Percentiles rank a stretch among this genome's conserved stretches.
These are phyloP conservation scores for Drosophila kambysellisi DNA, from an alignment of 2,888 invertebrate species.

Conservation along the genomic window DNA sequence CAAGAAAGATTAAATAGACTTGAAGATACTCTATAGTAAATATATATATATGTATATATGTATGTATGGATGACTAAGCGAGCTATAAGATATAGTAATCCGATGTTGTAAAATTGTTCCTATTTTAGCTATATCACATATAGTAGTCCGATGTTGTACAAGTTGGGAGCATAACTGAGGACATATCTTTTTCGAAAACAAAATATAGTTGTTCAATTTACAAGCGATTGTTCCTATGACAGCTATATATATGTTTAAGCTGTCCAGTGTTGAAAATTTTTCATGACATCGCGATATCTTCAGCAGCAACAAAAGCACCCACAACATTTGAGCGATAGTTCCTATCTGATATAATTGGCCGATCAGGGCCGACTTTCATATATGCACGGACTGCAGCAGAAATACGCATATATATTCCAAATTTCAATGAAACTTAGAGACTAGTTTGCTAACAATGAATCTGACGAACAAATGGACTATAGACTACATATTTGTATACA, in stretches of 20 bases:
- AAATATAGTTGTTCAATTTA: background rate
- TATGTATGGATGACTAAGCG: background rate
- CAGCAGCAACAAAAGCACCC: background rate
- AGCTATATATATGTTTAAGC: background rate
- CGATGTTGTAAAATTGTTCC: slow-evolving; percentile 8
- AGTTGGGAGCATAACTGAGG: background rate
- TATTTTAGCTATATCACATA: slow-evolving; percentile 3
- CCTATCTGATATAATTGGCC: slow-evolving; percentile 5
- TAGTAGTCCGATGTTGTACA: slow-evolving; percentile 3
- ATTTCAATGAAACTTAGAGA: slow-evolving; percentile 2
- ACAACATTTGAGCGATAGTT: slow-evolving; percentile 9
- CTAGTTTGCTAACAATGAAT: background rate
- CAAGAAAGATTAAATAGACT: background rate
- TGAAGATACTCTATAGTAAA: background rate
- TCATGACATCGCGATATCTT: background rate
- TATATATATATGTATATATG: background rate
- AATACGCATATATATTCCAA: background rate
- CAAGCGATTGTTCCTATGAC: background rate
- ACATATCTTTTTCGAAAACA: background rate
- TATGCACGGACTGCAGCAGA: slow-evolving; percentile 2
- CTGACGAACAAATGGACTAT: background rate
- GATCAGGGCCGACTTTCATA: slow-evolving; percentile 1
- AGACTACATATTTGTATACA: background rate
- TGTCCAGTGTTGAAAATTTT: background rate
- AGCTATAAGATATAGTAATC: background rate